Evolutionary conservation across 2,113 vertebrate genomes (phyloP).

Genomic region (Cryptoleucopteryx plumbea): DNA sequence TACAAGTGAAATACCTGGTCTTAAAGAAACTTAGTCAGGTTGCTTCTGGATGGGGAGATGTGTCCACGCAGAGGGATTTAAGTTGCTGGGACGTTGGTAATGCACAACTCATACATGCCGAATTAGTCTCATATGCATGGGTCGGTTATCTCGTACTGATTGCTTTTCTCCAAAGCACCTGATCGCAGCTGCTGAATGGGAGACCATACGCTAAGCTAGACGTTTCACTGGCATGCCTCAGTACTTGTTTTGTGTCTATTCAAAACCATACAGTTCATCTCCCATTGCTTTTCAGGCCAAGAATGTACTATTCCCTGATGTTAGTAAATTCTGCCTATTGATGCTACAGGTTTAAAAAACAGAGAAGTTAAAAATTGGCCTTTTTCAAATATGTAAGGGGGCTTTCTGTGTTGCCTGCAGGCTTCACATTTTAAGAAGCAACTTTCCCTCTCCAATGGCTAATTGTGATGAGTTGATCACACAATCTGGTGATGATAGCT

Average conservation of each 20-base stretch:
- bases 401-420: slow-evolving; percentile 11
- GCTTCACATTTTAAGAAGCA: slow-evolving; percentile 25
- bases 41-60: not conserved
- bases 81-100: not conserved
- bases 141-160: not conserved
- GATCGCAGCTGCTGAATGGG: not conserved
- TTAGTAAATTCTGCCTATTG: not conserved
- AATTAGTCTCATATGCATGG: fast-evolving
- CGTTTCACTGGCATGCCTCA: not conserved
- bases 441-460: slow-evolving; percentile 23
- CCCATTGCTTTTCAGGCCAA: not conserved
- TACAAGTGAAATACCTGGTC: not conserved
- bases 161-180: not conserved
- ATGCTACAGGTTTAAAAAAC: not conserved
- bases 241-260: not conserved
- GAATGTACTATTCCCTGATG: not conserved
- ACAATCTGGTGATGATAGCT: slow-evolving; percentile 21
- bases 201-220: not conserved
- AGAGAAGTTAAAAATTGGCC: not conserved
- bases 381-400: not conserved
- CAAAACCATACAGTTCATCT: not conserved
- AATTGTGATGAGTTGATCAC: slow-evolving; percentile 29
- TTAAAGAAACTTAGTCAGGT: not conserved
- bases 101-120: not conserved
- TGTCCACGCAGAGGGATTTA: not conserved